These are phyloP conservation scores for Protonibea diacanthus DNA, from an alignment of 2,797 vertebrate genomes.

Conservation along the genomic window DNA sequence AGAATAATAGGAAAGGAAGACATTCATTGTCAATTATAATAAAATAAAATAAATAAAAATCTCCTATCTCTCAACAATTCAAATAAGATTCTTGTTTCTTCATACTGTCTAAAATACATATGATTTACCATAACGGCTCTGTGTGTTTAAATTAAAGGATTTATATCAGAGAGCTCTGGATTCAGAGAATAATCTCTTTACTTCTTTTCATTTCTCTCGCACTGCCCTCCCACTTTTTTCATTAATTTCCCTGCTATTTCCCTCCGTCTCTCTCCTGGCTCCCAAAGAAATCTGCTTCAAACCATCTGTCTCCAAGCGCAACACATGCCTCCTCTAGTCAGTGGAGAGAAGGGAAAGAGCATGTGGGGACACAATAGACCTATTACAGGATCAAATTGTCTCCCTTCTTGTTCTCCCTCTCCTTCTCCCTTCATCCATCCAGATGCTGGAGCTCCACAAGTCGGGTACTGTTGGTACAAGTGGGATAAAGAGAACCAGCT, in stretches of 20 bases:
- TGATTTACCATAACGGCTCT: constrained; percentile 7
- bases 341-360: constrained; percentile 51
- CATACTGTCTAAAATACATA: constrained; percentile 22
- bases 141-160: constrained; percentile 58
- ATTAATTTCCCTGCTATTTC: constrained; percentile 54
- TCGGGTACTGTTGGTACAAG: constrained; percentile 36
- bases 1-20: not conserved
- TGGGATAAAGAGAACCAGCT: constrained; percentile 63
- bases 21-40: not conserved
- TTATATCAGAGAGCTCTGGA: constrained; percentile 24
- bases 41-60: not conserved
- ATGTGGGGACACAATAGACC: constrained; percentile 61
- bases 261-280: constrained; percentile 57
- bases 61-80: not conserved
- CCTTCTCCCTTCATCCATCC: constrained; percentile 52
- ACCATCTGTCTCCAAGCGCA: constrained; percentile 78
- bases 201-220: constrained; percentile 53
- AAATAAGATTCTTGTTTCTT: not conserved
- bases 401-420: constrained; percentile 24
- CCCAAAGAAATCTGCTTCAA: constrained; percentile 70
- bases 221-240: constrained; percentile 50
- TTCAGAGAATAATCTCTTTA: constrained; percentile 55
- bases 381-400: constrained; percentile 60
- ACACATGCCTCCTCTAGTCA: constrained; percentile 65
- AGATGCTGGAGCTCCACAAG: constrained; percentile 50